phyloP scores from a whole-genome alignment of 2,797 vertebrate genomes.

The Muscicapa comitata region DNA sequence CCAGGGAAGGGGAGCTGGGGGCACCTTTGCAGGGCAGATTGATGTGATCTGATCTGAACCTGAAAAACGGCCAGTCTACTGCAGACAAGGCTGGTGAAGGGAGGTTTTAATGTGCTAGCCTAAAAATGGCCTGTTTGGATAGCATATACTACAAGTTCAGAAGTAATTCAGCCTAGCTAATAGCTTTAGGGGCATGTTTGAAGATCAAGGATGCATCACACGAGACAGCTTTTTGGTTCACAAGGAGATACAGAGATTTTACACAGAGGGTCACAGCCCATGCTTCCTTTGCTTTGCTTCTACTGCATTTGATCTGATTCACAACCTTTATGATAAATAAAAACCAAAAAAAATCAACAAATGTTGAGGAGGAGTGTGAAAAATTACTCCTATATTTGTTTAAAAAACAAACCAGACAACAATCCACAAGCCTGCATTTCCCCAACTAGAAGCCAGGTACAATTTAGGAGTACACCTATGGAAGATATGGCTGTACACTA shows the following conservation, averaged over 20 bases:
- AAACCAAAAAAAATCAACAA: not conserved
- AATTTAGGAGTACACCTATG: not conserved
- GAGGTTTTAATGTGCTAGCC: not conserved
- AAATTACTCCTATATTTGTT: not conserved
- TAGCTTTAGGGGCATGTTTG: constrained; percentile 1
- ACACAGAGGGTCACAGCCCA: not conserved
- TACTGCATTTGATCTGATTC: not conserved
- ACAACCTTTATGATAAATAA: not conserved
- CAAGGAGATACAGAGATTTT: not conserved
- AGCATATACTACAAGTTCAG: not conserved
- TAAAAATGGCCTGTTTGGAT: not conserved
- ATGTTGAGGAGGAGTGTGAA: not conserved
- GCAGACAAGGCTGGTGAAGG: not conserved
- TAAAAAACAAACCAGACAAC: not conserved
- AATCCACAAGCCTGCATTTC: not conserved
- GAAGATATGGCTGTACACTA: not conserved
- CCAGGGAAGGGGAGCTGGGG: not conserved
- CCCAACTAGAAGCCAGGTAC: not conserved
- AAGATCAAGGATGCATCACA: not conserved
- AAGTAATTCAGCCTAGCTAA: not conserved
- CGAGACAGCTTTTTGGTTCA: not conserved
- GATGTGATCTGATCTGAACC: constrained; percentile 45
- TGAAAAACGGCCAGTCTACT: constrained; percentile 26
- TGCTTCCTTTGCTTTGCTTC: not conserved
- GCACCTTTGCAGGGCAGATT: constrained; percentile 6